Percentiles rank a stretch among this genome's conserved stretches.
phyloP scores from a whole-genome alignment of 2,113 vertebrate species.

The Baryphthengus martii region DNA sequence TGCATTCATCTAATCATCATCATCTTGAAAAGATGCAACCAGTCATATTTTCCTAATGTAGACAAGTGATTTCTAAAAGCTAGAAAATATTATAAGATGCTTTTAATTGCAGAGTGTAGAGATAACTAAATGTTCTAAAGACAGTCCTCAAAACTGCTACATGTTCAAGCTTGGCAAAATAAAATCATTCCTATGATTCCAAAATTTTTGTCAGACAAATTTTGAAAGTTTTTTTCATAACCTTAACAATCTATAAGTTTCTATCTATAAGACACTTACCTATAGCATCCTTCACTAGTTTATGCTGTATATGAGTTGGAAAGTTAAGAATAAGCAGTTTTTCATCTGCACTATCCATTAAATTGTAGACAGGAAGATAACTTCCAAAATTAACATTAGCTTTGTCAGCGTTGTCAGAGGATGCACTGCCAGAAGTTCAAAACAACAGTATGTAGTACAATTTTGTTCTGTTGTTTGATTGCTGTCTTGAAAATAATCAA shows the following conservation, averaged over 20 bases:
- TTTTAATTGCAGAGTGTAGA: neutral
- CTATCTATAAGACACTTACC: neutral
- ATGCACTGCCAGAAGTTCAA: neutral
- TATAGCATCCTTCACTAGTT: neutral
- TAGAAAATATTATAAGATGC: neutral
- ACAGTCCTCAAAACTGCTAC: neutral
- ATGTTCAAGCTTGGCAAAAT: neutral
- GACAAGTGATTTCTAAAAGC: neutral
- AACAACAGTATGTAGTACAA: neutral
- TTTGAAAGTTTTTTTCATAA: neutral
- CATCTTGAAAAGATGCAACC: neutral
- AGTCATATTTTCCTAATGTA: neutral
- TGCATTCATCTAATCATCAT: neutral
- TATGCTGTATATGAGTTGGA: neutral
- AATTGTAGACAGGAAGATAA: neutral
- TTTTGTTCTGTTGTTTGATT: neutral
- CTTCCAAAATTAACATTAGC: slow-evolving; percentile 19
- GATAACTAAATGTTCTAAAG: neutral
- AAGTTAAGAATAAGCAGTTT: neutral
- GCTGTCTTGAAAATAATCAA: neutral
- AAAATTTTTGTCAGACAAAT: neutral
- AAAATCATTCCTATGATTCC: neutral
- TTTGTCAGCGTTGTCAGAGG: slow-evolving; percentile 4
- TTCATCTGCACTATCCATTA: neutral
- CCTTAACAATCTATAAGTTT: neutral